Conservation (phyloP, 2,888 invertebrate genomes). For the Lithosia quadra region DNA sequence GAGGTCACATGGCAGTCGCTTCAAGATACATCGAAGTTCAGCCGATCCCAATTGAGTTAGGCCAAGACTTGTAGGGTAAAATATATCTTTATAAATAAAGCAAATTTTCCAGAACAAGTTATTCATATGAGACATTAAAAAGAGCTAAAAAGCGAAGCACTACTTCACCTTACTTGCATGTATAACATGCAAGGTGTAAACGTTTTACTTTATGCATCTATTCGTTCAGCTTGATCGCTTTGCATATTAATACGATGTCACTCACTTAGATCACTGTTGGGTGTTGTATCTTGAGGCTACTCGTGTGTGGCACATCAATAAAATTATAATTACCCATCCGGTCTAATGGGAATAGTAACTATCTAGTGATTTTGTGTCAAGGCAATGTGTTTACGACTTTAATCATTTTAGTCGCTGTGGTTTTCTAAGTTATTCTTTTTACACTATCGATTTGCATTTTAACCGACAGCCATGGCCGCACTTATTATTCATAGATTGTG, state of each 20-base stretch:
- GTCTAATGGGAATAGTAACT: neutral
- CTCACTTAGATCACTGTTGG: slow-evolving; percentile 38
- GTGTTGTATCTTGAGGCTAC: slow-evolving; percentile 21
- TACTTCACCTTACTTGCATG: slow-evolving; percentile 31
- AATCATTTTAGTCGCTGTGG: neutral
- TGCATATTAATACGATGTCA: slow-evolving; percentile 70
- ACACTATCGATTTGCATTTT: too few species aligned
- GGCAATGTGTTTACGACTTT: slow-evolving; percentile 13
- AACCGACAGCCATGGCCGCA: too few species aligned
- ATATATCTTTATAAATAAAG: too few species aligned
- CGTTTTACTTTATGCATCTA: slow-evolving; percentile 63
- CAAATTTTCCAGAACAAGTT: slow-evolving; percentile 28
- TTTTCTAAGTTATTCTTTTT: neutral
- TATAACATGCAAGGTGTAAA: slow-evolving; percentile 46
- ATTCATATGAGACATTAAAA: slow-evolving; percentile 43
- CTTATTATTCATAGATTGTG: too few species aligned
- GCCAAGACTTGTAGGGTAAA: too few species aligned
- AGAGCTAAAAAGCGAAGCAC: slow-evolving; percentile 33
- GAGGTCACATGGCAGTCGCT: too few species aligned
- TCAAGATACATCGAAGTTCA: too few species aligned
- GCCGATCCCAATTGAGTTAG: too few species aligned
- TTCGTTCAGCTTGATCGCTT: slow-evolving; percentile 68
- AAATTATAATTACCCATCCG: slow-evolving; percentile 19
- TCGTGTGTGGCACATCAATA: slow-evolving; percentile 14
- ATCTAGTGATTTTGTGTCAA: slow-evolving; percentile 9